Conservation (phyloP, 1,140 invertebrate species). For the Listronotus oregonensis region DNA sequence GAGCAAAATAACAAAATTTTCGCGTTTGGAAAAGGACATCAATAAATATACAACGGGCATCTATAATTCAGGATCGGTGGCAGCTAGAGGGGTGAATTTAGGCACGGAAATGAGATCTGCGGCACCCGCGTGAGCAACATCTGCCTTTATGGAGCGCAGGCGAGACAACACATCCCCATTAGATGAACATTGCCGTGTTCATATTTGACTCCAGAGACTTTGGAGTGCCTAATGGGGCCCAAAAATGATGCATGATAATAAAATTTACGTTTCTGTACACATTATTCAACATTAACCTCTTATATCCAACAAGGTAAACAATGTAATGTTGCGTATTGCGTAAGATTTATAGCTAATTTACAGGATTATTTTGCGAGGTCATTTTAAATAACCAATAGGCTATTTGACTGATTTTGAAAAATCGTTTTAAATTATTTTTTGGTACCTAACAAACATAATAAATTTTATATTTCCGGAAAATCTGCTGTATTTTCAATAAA, state of each 20-base stretch:
- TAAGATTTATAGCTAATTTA: neutral
- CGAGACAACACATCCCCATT: constrained; percentile 52
- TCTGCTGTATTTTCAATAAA: too few species aligned
- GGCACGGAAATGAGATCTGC: constrained; percentile 49
- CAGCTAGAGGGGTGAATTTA: constrained; percentile 43
- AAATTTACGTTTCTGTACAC: constrained; percentile 29
- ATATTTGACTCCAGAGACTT: constrained; percentile 46
- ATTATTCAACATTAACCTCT: constrained; percentile 39
- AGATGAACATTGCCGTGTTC: constrained; percentile 48
- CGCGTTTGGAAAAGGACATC: constrained; percentile 40
- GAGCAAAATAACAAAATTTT: constrained; percentile 3
- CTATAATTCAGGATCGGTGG: constrained; percentile 46
- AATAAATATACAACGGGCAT: constrained; percentile 45
- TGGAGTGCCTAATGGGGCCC: constrained; percentile 40
- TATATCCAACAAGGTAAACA: constrained; percentile 10
- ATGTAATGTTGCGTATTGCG: neutral
- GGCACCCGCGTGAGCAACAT: constrained; percentile 46
- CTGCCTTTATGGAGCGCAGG: constrained; percentile 48
- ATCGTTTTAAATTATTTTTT: too few species aligned
- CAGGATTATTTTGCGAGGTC: too few species aligned
- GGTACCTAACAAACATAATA: too few species aligned
- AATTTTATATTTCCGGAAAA: too few species aligned
- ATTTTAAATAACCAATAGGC: too few species aligned
- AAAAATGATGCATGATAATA: constrained; percentile 47
- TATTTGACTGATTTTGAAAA: too few species aligned